These are phyloP conservation scores for Aphidoletes aphidimyza DNA, from an alignment of 2,888 invertebrate genomes.

Conservation along the genomic window DNA sequence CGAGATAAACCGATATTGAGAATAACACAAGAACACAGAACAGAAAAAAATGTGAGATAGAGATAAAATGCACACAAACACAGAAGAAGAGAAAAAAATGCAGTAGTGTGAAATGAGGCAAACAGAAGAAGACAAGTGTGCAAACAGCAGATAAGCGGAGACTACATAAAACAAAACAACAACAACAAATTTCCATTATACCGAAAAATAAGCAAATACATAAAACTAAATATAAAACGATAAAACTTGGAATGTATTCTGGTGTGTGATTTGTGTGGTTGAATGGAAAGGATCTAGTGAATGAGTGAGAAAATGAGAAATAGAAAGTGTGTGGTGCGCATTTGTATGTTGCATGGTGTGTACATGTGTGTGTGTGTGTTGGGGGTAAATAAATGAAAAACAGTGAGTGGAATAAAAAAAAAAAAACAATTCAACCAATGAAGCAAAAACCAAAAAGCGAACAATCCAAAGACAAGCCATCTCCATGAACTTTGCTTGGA, in stretches of 20 bases:
- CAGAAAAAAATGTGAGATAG: background rate
- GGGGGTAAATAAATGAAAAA: constrained; percentile 4
- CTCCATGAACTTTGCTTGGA: constrained; percentile 27
- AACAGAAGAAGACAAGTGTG: constrained; percentile 43
- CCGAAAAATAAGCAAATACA: constrained; percentile 13
- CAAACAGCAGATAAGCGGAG: constrained; percentile 45
- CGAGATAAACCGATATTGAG: background rate
- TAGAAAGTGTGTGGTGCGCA: no score
- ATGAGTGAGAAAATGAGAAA: background rate
- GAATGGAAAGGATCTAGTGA: background rate
- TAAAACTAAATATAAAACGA: constrained; percentile 36
- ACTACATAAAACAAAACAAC: constrained; percentile 35
- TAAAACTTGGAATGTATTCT: background rate
- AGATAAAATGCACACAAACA: no score
- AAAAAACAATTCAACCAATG: constrained; percentile 23
- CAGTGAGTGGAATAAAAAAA: background rate
- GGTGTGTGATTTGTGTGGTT: constrained; percentile 10
- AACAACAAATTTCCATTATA: constrained; percentile 21
- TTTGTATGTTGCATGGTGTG: no score
- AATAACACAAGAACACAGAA: background rate
- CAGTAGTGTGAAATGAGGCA: constrained; percentile 20
- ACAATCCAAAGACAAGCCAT: constrained; percentile 35
- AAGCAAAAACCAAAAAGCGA: constrained; percentile 19
- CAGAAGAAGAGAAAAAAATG: background rate
- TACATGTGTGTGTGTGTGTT: background rate